Conservation (phyloP, 2,113 vertebrate species). For the Tychaedon coryphoeus region DNA sequence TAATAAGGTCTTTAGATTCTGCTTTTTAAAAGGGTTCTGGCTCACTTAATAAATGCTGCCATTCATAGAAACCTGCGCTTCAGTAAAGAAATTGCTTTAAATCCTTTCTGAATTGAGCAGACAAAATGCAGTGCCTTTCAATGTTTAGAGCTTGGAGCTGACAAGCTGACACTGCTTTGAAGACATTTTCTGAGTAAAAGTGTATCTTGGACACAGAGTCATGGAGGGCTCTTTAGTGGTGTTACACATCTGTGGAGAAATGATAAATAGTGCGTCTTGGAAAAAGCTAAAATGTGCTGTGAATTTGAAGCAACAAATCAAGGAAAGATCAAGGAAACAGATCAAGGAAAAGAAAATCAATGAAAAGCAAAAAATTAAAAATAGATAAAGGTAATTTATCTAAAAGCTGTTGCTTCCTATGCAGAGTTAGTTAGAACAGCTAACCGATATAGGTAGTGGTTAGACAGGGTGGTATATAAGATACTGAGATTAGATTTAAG, state of each 20-base stretch:
- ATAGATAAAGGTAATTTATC: background rate
- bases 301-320: background rate
- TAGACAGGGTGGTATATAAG: background rate
- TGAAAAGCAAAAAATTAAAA: background rate
- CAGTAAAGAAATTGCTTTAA: background rate
- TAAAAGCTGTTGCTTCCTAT: background rate
- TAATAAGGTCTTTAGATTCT: background rate
- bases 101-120: background rate
- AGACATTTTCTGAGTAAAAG: background rate
- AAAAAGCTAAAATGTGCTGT: background rate
- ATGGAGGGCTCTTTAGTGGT: background rate
- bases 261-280: background rate
- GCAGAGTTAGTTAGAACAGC: background rate
- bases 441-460: rapidly evolving
- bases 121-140: background rate
- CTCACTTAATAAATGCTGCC: background rate
- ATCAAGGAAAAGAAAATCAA: background rate
- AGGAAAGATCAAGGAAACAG: background rate
- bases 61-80: background rate
- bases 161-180: background rate
- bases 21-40: background rate
- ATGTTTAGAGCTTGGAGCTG: background rate
- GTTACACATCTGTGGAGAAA: background rate
- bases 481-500: background rate
- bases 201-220: background rate